Conservation (phyloP, 2,888 invertebrate genomes). For the Heliconius ismenius region DNA sequence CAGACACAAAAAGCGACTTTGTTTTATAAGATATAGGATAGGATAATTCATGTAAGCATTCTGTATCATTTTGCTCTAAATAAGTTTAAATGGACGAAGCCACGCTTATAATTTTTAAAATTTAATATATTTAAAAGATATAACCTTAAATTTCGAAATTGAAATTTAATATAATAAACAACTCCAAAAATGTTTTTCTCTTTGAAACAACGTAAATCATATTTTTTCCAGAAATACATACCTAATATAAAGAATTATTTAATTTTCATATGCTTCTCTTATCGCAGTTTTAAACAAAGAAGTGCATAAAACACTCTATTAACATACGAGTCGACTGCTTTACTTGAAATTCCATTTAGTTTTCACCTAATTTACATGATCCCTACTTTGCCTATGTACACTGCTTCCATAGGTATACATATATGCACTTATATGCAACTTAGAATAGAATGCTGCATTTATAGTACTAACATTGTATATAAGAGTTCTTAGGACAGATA, state of each 20-base stretch:
- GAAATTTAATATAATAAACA: background rate
- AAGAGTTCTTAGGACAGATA: background rate
- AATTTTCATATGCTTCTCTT: background rate
- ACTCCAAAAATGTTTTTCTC: no score
- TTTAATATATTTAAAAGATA: background rate
- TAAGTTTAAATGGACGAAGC: no score
- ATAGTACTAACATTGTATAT: background rate
- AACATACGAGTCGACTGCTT: constrained; percentile 13
- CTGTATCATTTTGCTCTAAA: no score
- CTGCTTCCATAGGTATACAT: background rate
- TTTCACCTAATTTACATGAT: constrained; percentile 18
- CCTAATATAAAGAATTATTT: background rate
- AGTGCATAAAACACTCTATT: constrained; percentile 11
- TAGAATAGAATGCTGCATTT: background rate
- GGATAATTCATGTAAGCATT: no score
- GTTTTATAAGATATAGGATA: no score
- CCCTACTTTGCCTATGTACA: background rate
- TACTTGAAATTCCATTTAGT: constrained; percentile 17
- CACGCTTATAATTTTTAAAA: background rate
- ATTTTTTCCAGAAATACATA: background rate
- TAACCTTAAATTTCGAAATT: background rate
- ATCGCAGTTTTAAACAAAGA: constrained; percentile 8
- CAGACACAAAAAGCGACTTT: no score
- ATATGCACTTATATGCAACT: no score
- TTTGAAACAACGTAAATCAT: background rate